These are phyloP conservation scores for Scomber japonicus DNA, from an alignment of 2,113 vertebrate species.

Conservation along the genomic window DNA sequence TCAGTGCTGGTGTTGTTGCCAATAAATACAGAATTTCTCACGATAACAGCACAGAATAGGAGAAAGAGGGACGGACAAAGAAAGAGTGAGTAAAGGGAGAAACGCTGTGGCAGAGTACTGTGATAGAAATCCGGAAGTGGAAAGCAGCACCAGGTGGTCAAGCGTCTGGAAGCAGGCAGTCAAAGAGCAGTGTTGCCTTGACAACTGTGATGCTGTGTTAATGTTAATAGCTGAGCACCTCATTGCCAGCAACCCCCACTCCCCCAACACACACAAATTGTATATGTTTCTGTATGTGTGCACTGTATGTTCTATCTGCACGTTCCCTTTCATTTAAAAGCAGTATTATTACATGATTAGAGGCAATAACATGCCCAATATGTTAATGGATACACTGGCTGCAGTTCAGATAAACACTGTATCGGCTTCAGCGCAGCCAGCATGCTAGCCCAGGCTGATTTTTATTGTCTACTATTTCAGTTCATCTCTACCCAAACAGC, in stretches of 20 bases:
- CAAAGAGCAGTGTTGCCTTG: constrained; percentile 82
- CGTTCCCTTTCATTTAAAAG: constrained; percentile 1
- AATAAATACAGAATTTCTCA: neutral
- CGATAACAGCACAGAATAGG: neutral
- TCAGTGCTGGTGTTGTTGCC: neutral
- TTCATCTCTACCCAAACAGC: constrained; percentile 42
- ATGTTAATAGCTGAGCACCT: constrained; percentile 75
- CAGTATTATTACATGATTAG: neutral
- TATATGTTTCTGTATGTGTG: neutral
- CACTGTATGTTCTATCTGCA: constrained; percentile 7
- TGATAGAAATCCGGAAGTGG: constrained; percentile 65
- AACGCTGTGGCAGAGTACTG: constrained; percentile 4
- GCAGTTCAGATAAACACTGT: neutral
- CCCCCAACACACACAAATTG: constrained; percentile 1
- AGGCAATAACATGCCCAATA: neutral
- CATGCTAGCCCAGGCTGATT: neutral
- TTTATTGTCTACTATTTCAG: constrained; percentile 12
- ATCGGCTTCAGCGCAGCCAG: constrained; percentile 1
- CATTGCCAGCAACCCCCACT: constrained; percentile 44
- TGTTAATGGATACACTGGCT: neutral
- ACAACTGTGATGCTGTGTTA: constrained; percentile 83
- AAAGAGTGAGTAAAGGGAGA: constrained; percentile 2
- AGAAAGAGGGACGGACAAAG: constrained; percentile 25
- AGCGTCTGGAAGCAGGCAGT: constrained; percentile 79
- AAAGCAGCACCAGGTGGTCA: constrained; percentile 78